phyloP scores from a whole-genome alignment of 2,888 invertebrate genomes.

The Dryomyza anilis region DNA sequence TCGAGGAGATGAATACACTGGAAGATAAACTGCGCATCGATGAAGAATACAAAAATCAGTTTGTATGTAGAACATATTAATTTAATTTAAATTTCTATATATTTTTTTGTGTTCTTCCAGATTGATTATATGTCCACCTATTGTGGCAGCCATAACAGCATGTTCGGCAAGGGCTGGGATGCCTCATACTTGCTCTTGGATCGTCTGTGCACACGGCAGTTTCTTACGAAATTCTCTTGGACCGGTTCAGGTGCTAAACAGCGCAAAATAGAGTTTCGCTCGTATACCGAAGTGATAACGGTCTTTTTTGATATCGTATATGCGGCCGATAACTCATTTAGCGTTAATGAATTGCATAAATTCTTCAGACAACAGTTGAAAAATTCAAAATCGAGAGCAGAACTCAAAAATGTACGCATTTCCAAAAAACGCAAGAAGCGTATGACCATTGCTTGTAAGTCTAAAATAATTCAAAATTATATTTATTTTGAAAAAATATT shows the following conservation, averaged over 20 bases:
- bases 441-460: no score
- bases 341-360: background rate
- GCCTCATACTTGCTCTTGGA: background rate
- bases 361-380: background rate
- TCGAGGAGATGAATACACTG: background rate
- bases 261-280: background rate
- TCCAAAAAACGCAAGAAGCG: background rate
- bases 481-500: no score
- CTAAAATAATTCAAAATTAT: no score
- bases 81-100: no score
- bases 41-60: background rate
- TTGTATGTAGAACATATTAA: background rate
- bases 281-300: background rate
- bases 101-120: no score
- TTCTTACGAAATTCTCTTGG: background rate
- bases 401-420: background rate
- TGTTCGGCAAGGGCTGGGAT: background rate
- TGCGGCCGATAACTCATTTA: background rate
- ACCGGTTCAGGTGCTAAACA: background rate
- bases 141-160: background rate
- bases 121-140: background rate
- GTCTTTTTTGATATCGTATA: no score
- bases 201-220: background rate
- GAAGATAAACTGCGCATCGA: background rate
- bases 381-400: background rate